phyloP scores from a whole-genome alignment of 2,888 invertebrate genomes.

The Hirudinaria manillensis region DNA sequence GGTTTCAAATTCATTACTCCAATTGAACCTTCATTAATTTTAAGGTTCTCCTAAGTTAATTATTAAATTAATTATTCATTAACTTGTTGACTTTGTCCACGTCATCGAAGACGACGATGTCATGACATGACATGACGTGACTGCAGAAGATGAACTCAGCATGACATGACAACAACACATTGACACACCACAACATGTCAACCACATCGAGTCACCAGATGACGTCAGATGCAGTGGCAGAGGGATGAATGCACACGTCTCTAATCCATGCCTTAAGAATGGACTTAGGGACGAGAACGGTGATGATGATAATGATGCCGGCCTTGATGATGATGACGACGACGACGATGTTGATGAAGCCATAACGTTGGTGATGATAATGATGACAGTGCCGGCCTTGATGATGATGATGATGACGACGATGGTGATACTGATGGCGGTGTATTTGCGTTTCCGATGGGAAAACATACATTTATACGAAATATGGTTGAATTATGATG shows the following conservation, averaged over 20 bases:
- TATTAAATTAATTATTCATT: too few species aligned
- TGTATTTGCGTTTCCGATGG: not conserved
- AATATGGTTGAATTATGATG: not conserved
- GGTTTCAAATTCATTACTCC: not conserved
- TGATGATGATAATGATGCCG: not conserved
- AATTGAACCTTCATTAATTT: too few species aligned
- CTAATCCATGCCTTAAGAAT: not conserved
- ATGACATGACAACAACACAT: not conserved
- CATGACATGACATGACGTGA: too few species aligned
- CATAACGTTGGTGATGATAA: not conserved
- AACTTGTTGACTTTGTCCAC: too few species aligned
- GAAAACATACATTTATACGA: too few species aligned
- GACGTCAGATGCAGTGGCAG: not conserved
- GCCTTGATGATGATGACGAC: constrained; percentile 5
- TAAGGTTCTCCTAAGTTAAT: too few species aligned
- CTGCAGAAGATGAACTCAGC: not conserved
- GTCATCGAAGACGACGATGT: too few species aligned
- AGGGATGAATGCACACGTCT: not conserved
- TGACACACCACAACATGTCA: not conserved
- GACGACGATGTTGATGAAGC: constrained; percentile 2
- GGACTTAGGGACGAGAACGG: not conserved
- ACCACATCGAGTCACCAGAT: not conserved
- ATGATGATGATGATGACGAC: constrained; percentile 4
- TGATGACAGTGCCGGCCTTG: not conserved
- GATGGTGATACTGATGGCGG: not conserved